These are phyloP conservation scores for Channa striata DNA, from an alignment of 2,797 vertebrate species.

Conservation along the genomic window DNA sequence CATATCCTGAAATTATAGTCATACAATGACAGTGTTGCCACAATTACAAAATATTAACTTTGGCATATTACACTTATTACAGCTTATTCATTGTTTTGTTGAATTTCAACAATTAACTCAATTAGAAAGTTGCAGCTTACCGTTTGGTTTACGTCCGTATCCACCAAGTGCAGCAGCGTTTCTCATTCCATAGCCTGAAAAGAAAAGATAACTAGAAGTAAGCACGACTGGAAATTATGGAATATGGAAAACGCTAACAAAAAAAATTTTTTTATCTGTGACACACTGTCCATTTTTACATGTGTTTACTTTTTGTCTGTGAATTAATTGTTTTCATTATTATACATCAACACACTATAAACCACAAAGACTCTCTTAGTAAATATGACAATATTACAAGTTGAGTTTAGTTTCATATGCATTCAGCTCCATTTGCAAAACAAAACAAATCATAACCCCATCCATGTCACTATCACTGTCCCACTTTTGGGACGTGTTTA, in stretches of 20 bases:
- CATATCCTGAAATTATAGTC: slow-evolving; percentile 50
- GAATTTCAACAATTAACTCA: slow-evolving; percentile 5
- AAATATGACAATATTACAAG: not conserved
- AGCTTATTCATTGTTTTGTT: not conserved
- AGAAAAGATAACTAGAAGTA: not conserved
- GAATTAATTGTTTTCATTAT: too few species aligned
- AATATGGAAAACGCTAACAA: not conserved
- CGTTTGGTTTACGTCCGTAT: slow-evolving; percentile 44
- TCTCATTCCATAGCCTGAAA: slow-evolving; percentile 52
- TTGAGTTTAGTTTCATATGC: slow-evolving; percentile 57
- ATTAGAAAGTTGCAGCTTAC: slow-evolving; percentile 17
- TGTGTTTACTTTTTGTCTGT: too few species aligned
- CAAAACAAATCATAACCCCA: slow-evolving; percentile 14
- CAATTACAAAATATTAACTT: not conserved
- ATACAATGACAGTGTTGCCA: too few species aligned
- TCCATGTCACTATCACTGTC: not conserved
- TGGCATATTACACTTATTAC: not conserved
- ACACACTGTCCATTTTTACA: not conserved
- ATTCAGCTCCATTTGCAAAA: slow-evolving; percentile 53
- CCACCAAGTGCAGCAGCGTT: slow-evolving; percentile 54
- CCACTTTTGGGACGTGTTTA: not conserved
- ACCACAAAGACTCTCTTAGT: not conserved
- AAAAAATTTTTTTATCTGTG: not conserved
- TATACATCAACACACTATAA: not conserved
- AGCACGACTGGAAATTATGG: not conserved